Conservation (phyloP, 2,888 invertebrate genomes). For the Ganaspis brasiliensis region DNA sequence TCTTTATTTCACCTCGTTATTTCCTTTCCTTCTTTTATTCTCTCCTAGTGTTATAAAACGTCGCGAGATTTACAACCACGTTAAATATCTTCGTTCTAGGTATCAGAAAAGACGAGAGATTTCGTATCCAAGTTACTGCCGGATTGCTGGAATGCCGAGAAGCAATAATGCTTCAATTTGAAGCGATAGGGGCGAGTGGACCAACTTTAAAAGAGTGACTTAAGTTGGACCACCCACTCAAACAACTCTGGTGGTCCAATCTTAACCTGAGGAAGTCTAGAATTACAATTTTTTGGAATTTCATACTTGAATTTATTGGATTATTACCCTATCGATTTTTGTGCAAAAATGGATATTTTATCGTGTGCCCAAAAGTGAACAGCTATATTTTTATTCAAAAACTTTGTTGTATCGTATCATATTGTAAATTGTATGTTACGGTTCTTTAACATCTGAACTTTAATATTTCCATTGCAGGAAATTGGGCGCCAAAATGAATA, state of each 20-base stretch:
- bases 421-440: too few relatives aligned
- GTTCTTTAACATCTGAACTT: too few relatives aligned
- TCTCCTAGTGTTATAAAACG: constrained; percentile 29
- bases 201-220: constrained; percentile 32
- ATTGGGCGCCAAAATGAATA: too few relatives aligned
- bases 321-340: too few relatives aligned
- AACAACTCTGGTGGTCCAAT: constrained; percentile 38
- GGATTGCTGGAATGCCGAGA: constrained; percentile 31
- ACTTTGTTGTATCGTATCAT: too few relatives aligned
- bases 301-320: constrained; percentile 2
- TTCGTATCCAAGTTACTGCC: constrained; percentile 25
- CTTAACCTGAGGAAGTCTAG: not conserved
- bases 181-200: constrained; percentile 24
- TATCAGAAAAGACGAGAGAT: constrained; percentile 15
- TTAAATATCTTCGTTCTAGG: constrained; percentile 36
- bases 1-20: constrained; percentile 32
- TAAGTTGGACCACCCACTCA: constrained; percentile 39
- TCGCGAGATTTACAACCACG: constrained; percentile 33
- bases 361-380: too few relatives aligned
- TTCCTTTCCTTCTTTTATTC: constrained; percentile 38
- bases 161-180: constrained; percentile 41
- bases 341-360: too few relatives aligned
- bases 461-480: too few relatives aligned
- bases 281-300: constrained; percentile 28
- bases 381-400: too few relatives aligned